These are phyloP conservation scores for Tyria jacobaeae DNA, from an alignment of 2,888 invertebrate species.

Conservation along the genomic window DNA sequence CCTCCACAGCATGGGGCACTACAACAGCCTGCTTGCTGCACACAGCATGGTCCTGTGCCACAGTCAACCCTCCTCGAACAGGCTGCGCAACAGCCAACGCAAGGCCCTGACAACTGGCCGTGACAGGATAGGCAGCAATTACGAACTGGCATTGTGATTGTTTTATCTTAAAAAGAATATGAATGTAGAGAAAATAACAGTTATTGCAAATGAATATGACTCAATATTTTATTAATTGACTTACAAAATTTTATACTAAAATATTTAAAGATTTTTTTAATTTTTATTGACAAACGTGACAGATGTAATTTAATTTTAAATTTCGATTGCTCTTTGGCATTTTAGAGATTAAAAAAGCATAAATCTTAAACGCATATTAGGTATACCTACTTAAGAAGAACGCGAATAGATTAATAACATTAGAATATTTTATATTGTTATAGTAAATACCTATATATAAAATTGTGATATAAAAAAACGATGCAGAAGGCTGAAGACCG, in stretches of 20 bases:
- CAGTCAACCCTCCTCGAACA: constrained; percentile 59
- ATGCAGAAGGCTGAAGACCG: no score
- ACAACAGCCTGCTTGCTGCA: constrained; percentile 60
- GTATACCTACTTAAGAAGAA: no score
- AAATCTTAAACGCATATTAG: no score
- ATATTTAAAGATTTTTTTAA: constrained; percentile 24
- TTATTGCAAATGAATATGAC: background rate
- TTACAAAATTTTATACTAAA: constrained; percentile 22
- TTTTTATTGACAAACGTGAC: no score
- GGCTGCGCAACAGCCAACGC: constrained; percentile 58
- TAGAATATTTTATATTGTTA: no score
- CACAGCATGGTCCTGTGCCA: constrained; percentile 68
- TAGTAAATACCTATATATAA: no score
- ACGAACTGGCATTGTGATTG: constrained; percentile 73
- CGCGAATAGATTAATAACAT: no score
- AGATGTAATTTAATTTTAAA: constrained; percentile 4
- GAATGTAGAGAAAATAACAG: background rate
- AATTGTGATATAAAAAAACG: no score
- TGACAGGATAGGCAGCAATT: constrained; percentile 78
- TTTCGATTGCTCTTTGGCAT: background rate
- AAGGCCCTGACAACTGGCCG: constrained; percentile 68
- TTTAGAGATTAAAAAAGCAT: background rate
- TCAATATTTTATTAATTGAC: constrained; percentile 8
- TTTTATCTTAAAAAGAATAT: constrained; percentile 13
- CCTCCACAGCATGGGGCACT: constrained; percentile 66